phyloP scores from a whole-genome alignment of 2,113 vertebrate species.

The Lontra canadensis region DNA sequence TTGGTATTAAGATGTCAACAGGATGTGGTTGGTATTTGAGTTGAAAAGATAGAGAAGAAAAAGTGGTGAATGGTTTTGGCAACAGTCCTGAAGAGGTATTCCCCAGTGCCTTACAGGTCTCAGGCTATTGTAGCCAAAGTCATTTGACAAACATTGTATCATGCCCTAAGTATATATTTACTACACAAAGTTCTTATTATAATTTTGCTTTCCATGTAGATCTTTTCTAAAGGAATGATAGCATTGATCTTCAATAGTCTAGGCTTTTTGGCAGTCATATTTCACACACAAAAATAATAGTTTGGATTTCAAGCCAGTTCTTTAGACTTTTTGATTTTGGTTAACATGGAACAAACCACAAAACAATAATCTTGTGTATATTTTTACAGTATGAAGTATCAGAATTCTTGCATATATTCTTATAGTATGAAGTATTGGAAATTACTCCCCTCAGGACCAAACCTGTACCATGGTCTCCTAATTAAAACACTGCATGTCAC shows the following conservation, averaged over 20 bases:
- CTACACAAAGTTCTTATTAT: neutral
- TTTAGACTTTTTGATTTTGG: neutral
- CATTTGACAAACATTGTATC: neutral
- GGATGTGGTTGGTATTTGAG: neutral
- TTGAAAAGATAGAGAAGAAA: neutral
- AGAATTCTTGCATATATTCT: neutral
- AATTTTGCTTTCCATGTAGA: neutral
- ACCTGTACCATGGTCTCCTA: neutral
- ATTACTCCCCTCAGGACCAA: neutral
- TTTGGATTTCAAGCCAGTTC: neutral
- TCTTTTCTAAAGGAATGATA: neutral
- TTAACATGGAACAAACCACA: neutral
- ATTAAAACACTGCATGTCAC: neutral
- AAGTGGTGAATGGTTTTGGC: neutral
- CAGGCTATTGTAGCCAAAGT: neutral
- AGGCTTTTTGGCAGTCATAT: neutral
- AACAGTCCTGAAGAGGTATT: neutral
- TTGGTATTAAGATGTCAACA: neutral
- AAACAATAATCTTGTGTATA: neutral
- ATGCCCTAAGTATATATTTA: neutral
- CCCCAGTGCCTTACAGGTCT: accelerated
- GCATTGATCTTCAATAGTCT: neutral
- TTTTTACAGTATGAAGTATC: neutral
- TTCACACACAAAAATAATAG: neutral
- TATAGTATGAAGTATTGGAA: neutral